Percentiles rank a stretch among this genome's conserved stretches.
These are phyloP conservation scores for Beroe ovata DNA, from an alignment of 37 sponge, comb jelly and placozoan genomes.

Conservation along the genomic window DNA sequence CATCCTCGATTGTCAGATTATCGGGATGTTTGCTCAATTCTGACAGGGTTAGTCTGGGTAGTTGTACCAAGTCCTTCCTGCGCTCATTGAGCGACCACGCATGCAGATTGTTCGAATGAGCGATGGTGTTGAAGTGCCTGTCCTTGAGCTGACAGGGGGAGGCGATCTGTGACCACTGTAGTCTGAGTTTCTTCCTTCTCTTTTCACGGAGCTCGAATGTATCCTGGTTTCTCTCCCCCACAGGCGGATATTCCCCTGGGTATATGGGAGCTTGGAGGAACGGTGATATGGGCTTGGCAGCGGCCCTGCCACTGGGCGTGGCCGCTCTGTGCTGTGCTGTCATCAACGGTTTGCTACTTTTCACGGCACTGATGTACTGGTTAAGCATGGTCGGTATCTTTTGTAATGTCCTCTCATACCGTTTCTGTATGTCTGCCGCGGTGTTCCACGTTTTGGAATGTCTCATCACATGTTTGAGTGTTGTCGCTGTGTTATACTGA, in stretches of 20 bases:
- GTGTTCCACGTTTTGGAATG: slow-evolving; percentile 39
- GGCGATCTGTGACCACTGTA: slow-evolving; percentile 40
- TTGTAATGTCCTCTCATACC: background rate
- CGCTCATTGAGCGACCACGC: slow-evolving; percentile 55
- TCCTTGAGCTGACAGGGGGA: slow-evolving; percentile 51
- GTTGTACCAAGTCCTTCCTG: slow-evolving; percentile 49
- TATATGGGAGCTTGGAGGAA: slow-evolving; percentile 34
- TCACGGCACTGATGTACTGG: slow-evolving; percentile 33
- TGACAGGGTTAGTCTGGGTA: slow-evolving; percentile 17
- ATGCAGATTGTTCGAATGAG: slow-evolving; percentile 65
- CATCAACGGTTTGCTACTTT: slow-evolving; percentile 8
- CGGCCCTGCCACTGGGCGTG: background rate
- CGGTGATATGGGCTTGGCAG: background rate
- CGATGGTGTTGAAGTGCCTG: slow-evolving; percentile 42
- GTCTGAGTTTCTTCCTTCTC: slow-evolving; percentile 40
- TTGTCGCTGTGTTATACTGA: background rate
- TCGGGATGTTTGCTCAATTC: slow-evolving; percentile 61
- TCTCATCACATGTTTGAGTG: background rate
- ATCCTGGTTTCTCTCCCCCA: slow-evolving; percentile 40
- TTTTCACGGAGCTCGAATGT: slow-evolving; percentile 40
- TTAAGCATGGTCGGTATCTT: slow-evolving; percentile 18
- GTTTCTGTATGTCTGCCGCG: background rate
- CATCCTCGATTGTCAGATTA: slow-evolving; percentile 56
- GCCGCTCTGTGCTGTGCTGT: background rate
- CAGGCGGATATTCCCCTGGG: slow-evolving; percentile 44